phyloP scores from a whole-genome alignment of 2,797 vertebrate species.

The Allobates femoralis region DNA sequence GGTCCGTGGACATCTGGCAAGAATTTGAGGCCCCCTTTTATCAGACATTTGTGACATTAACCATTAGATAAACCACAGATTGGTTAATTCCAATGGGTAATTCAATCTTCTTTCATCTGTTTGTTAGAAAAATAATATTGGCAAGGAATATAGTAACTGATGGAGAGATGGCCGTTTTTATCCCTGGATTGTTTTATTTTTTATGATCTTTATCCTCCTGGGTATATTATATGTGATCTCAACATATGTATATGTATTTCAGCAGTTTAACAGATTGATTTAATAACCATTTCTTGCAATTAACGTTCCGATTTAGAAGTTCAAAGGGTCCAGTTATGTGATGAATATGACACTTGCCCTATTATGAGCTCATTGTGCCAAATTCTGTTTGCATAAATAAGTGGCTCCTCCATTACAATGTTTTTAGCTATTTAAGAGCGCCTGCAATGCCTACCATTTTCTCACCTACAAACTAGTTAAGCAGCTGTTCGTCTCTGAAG shows the following conservation, averaged over 20 bases:
- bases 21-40: neutral
- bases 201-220: neutral
- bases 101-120: too few relatives aligned
- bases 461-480: slow-evolving; percentile 39
- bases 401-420: neutral
- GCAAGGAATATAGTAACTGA: too few relatives aligned
- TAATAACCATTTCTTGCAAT: neutral
- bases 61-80: too few relatives aligned
- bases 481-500: slow-evolving; percentile 18
- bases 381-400: neutral
- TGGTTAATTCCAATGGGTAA: too few relatives aligned
- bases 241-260: neutral
- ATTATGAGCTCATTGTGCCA: neutral
- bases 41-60: neutral
- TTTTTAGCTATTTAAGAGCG: slow-evolving; percentile 9
- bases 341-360: neutral
- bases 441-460: slow-evolving; percentile 29
- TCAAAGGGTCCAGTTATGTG: neutral
- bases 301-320: neutral
- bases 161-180: too few relatives aligned
- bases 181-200: too few relatives aligned
- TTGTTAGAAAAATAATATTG: too few relatives aligned
- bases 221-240: neutral
- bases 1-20: neutral
- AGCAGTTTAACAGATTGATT: neutral